Percentiles rank a stretch among this genome's conserved stretches.
These are phyloP conservation scores for Steatocranus sp. DNA, from an alignment of 2,797 vertebrate species.

Conservation along the genomic window DNA sequence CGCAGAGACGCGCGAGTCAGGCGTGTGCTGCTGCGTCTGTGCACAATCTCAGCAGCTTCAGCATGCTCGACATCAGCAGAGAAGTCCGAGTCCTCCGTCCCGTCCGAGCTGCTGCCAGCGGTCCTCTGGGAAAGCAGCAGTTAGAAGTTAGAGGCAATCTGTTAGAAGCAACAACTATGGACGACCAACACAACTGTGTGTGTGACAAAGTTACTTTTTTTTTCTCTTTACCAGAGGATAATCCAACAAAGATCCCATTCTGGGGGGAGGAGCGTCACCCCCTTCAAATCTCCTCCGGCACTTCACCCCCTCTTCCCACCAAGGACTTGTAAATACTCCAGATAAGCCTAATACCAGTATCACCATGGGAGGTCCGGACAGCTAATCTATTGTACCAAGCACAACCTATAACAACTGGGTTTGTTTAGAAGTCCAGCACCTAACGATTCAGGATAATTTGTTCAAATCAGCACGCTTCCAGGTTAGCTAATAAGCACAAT, in stretches of 20 bases:
- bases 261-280: conserved; percentile 4
- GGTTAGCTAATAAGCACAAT: neutral
- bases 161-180: neutral
- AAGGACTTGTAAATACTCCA: neutral
- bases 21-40: conserved; percentile 81
- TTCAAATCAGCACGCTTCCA: neutral
- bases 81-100: conserved; percentile 96
- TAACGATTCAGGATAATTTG: neutral
- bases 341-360: neutral
- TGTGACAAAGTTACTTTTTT: neutral
- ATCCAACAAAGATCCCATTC: conserved; percentile 58
- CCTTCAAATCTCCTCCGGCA: neutral
- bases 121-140: conserved; percentile 76
- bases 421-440: neutral
- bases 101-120: conserved; percentile 94
- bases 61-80: conserved; percentile 90
- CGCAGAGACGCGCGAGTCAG: conserved; percentile 90
- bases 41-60: conserved; percentile 80
- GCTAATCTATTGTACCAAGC: neutral
- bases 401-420: neutral
- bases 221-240: conserved; percentile 41
- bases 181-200: neutral
- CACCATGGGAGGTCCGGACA: neutral
- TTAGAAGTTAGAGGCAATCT: neutral
- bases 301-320: neutral